Base-by-base conservation (phyloP, 1,140 invertebrate species). In the Drosophila miranda region DNA sequence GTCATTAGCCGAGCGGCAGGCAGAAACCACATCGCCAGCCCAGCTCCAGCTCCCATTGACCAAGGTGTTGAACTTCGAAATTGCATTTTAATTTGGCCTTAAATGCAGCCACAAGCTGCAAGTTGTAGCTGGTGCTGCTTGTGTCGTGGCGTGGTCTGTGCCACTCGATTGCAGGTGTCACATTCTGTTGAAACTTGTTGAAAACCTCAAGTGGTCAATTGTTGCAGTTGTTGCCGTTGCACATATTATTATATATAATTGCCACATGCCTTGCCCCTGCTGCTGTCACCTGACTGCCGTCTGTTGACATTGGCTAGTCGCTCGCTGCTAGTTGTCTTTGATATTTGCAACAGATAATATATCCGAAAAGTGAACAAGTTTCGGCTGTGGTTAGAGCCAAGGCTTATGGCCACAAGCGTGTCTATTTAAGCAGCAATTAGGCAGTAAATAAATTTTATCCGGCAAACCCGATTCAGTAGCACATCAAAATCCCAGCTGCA, bases 21-120 rank as follows among this genome's bases (percentile, higher is more conserved):
- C 16, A 44, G 21, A 66, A 68, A 67, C 64, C 64, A 63, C 64
- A 68, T 67, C 43, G 62, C 57, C 53, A 78, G 78, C 23, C 23
- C 23, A 26, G 23, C 23, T 13, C 34, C 34, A 1, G 34, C 11
- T 38, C 34, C 34, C 11, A 82, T 77, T 82, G 78, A 78, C 78
- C 80, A 84, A 84, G 75, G 76, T 84, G 80, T 80, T 84, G 81
- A 84, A 73, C 73, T 80, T 73, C 51, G 51, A 70, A 86, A 86
- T 77, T 84, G 79, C 78, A 79, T 83, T 83, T 79, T 79, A 83
- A 83, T 83, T 84, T 84, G 80, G 53, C 54, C 78, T 54, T 49
- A 63, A 68, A 50, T 68, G 50, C 38, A 58, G 34, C 57, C 41
- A 26, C 44, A 62, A 43, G 51, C 34, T 38, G 11, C 3, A 38